Conservation (phyloP, 92 coral and sea anemone genomes). For the Porites lobata region DNA sequence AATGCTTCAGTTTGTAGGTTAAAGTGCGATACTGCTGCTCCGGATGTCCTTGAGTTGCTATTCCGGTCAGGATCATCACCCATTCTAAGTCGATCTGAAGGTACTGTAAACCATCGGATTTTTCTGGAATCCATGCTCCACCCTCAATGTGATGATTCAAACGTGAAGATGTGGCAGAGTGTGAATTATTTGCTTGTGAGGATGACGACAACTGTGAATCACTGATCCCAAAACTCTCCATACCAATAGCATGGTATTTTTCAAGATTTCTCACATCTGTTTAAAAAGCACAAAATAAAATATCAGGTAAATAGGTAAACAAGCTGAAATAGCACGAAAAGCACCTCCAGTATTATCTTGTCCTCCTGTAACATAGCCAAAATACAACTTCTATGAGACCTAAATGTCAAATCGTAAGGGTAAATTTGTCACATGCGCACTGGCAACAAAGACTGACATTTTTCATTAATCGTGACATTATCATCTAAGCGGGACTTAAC, state of each 20-base stretch:
- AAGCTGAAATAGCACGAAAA: too few relatives aligned
- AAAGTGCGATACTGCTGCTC: not conserved
- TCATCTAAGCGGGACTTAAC: too few relatives aligned
- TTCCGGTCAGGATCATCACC: constrained; percentile 24
- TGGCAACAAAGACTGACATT: too few relatives aligned
- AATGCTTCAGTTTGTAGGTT: not conserved
- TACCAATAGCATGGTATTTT: constrained; percentile 21
- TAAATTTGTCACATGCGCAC: too few relatives aligned
- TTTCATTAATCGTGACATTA: too few relatives aligned
- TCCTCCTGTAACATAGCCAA: too few relatives aligned
- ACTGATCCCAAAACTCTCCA: constrained; percentile 27
- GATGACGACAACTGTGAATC: constrained; percentile 26
- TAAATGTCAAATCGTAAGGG: too few relatives aligned
- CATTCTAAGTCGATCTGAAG: constrained; percentile 34
- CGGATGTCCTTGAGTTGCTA: constrained; percentile 33
- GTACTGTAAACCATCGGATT: not conserved
- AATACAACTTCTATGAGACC: too few relatives aligned
- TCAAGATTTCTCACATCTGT: not conserved
- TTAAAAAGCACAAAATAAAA: too few relatives aligned
- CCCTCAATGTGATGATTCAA: constrained; percentile 11
- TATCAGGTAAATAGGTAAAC: too few relatives aligned
- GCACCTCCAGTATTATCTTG: too few relatives aligned
- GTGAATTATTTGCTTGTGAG: not conserved
- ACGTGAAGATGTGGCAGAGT: constrained; percentile 11
- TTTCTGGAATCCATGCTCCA: constrained; percentile 38